These are phyloP conservation scores for Lepidurus packardi DNA, from an alignment of 1,140 invertebrate genomes.

Conservation along the genomic window DNA sequence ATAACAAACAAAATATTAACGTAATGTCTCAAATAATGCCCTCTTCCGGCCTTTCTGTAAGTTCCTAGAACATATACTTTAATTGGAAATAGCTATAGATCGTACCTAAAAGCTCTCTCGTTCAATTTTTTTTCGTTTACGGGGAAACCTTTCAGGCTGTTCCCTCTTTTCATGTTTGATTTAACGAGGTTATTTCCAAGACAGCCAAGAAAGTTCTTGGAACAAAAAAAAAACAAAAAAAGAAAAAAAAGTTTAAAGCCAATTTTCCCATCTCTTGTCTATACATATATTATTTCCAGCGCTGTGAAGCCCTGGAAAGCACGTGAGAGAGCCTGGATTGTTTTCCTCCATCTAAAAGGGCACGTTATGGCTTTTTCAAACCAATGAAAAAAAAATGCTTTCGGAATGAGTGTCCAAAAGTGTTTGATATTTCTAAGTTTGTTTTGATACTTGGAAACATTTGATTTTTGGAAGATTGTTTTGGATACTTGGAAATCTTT, in stretches of 20 bases:
- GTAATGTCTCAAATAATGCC: background rate
- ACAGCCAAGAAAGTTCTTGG: background rate
- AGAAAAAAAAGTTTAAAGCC: background rate
- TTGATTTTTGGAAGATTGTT: background rate
- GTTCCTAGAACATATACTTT: background rate
- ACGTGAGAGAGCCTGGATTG: background rate
- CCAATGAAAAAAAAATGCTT: background rate
- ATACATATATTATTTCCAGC: background rate
- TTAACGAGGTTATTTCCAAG: conserved; percentile 19
- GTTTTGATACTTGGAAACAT: too few relatives aligned
- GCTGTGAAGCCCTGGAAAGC: background rate
- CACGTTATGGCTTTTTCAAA: background rate
- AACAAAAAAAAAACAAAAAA: background rate
- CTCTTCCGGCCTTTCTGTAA: background rate
- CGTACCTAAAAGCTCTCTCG: background rate
- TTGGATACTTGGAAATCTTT: too few relatives aligned
- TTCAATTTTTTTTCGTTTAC: background rate
- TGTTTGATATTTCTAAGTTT: background rate
- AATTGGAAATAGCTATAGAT: conserved; percentile 15
- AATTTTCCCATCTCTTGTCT: conserved; percentile 6
- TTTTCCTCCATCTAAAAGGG: background rate
- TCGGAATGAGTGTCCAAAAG: background rate
- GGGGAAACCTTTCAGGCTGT: background rate
- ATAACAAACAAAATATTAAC: background rate
- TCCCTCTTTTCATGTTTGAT: background rate